These are phyloP conservation scores for Hoplodrina ambigua DNA, from an alignment of 2,888 invertebrate species.

Conservation along the genomic window DNA sequence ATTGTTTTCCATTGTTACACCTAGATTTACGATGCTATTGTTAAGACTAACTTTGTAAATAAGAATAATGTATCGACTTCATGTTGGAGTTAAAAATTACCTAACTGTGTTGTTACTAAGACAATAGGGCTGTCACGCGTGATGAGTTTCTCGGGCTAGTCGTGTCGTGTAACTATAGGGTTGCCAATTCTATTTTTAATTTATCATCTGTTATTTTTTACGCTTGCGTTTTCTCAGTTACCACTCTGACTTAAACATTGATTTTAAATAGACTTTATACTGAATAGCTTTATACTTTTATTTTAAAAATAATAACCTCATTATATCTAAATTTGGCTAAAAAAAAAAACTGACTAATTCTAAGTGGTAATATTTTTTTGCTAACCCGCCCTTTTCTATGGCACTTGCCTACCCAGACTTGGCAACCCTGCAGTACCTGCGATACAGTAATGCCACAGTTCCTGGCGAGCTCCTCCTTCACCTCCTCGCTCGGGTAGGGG, in stretches of 20 bases:
- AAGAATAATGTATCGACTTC: constrained; percentile 35
- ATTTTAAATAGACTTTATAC: background rate
- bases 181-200: constrained; percentile 49
- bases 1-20: constrained; percentile 17
- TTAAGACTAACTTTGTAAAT: constrained; percentile 26
- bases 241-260: background rate
- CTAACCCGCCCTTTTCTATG: background rate
- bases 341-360: too few species aligned
- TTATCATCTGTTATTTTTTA: background rate
- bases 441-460: constrained; percentile 98
- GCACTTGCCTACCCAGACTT: constrained; percentile 15
- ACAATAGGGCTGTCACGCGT: constrained; percentile 46
- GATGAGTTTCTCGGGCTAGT: constrained; percentile 16
- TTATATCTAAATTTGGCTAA: too few species aligned
- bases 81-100: constrained; percentile 36
- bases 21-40: constrained; percentile 24
- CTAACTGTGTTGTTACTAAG: constrained; percentile 35
- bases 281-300: too few species aligned
- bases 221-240: background rate
- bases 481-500: constrained; percentile 99
- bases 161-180: constrained; percentile 51
- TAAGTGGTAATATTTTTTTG: too few species aligned
- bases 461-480: constrained; percentile 98
- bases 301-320: too few species aligned
- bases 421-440: constrained; percentile 91